Evolutionary conservation across 92 coral and sea anemone genomes (phyloP).

Genomic region (Epizoanthus illoricatus): DNA sequence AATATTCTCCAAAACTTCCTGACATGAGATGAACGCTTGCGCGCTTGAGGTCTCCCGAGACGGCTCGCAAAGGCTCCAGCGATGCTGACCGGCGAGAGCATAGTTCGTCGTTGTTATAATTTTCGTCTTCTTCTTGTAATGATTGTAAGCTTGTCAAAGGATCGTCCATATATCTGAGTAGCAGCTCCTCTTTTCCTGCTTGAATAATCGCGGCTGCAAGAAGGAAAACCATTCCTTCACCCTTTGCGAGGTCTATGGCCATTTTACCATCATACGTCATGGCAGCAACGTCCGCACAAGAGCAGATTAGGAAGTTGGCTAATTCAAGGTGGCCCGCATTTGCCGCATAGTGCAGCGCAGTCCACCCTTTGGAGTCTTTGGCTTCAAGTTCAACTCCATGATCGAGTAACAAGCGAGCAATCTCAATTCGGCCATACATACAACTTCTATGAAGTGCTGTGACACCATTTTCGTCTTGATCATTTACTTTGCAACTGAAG

Average conservation of each 20-base stretch:
- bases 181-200: constrained; percentile 76
- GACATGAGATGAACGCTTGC: constrained; percentile 77
- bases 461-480: constrained; percentile 77
- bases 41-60: constrained; percentile 58
- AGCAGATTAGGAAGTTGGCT: constrained; percentile 60
- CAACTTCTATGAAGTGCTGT: constrained; percentile 83
- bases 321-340: constrained; percentile 70
- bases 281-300: constrained; percentile 75
- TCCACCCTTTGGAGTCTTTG: constrained; percentile 81
- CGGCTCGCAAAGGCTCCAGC: constrained; percentile 43
- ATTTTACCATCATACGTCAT: constrained; percentile 72
- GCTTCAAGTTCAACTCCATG: constrained; percentile 80
- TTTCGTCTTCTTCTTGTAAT: constrained; percentile 52
- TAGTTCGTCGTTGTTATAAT: constrained; percentile 3
- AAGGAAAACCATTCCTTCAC: constrained; percentile 86
- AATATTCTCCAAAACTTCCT: constrained; percentile 52
- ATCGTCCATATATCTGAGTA: constrained; percentile 68
- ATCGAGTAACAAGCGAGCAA: constrained; percentile 67
- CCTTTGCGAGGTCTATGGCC: constrained; percentile 81
- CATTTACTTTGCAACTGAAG: constrained; percentile 65
- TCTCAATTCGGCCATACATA: constrained; percentile 71
- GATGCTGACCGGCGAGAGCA: constrained; percentile 51
- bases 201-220: constrained; percentile 76
- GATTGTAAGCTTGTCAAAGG: constrained; percentile 71
- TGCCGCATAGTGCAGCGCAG: constrained; percentile 81